Percentiles rank a stretch among this genome's conserved stretches.
Evolutionary conservation across 2,797 vertebrate species (phyloP).

Genomic region (Oreochromis grahami): DNA sequence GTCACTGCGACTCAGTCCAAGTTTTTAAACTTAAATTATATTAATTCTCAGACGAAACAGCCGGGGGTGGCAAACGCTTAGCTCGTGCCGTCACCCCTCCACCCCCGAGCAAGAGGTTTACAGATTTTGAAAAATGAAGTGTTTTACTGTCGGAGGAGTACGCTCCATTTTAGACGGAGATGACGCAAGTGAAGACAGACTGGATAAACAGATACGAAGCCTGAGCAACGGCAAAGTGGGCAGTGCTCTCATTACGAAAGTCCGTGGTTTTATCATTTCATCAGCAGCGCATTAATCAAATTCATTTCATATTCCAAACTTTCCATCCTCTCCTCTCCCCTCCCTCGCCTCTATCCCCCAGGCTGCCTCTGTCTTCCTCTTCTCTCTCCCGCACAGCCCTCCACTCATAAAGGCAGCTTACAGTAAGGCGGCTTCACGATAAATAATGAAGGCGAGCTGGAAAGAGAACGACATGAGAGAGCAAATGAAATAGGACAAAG

Average conservation of each 20-base stretch:
- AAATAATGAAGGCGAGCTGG: slow-evolving; percentile 54
- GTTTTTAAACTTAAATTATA: slow-evolving; percentile 7
- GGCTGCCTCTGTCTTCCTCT: slow-evolving; percentile 32
- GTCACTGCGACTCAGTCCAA: slow-evolving; percentile 29
- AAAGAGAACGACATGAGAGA: slow-evolving; percentile 16
- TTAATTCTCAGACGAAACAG: slow-evolving; percentile 15
- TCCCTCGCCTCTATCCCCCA: slow-evolving; percentile 15
- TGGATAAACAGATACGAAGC: slow-evolving; percentile 28
- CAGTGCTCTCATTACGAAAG: slow-evolving; percentile 46
- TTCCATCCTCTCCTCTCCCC: neutral
- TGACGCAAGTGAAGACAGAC: slow-evolving; percentile 34
- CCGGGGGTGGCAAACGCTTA: slow-evolving; percentile 1
- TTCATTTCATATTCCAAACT: slow-evolving; percentile 56
- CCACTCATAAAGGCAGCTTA: slow-evolving; percentile 52
- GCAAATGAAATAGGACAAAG: slow-evolving; percentile 48
- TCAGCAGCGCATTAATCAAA: slow-evolving; percentile 54
- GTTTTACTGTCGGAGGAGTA: slow-evolving; percentile 18
- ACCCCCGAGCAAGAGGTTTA: slow-evolving; percentile 1
- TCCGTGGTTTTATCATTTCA: slow-evolving; percentile 61
- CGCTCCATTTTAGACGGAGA: slow-evolving; percentile 15
- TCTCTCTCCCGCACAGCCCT: neutral
- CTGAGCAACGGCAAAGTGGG: neutral
- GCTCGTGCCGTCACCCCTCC: neutral
- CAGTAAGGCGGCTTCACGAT: slow-evolving; percentile 49
- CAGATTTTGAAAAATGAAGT: slow-evolving; percentile 14